Evolutionary conservation across 2,888 invertebrate genomes (phyloP).

Genomic region (Magallana nippona): DNA sequence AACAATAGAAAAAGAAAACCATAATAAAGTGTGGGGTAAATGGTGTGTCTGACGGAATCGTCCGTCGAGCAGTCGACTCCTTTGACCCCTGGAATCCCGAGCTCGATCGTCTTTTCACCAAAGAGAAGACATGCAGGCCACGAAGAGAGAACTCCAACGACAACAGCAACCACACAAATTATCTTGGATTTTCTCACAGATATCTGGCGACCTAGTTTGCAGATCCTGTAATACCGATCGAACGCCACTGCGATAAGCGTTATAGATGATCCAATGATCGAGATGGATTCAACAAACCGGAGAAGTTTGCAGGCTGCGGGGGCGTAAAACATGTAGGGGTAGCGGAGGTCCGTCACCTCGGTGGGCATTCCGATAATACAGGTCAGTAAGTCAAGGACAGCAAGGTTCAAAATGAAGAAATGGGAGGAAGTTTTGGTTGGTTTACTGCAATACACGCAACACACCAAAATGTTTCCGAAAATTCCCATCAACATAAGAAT

Average conservation of each 20-base stretch:
- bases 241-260: conserved; percentile 72
- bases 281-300: conserved; percentile 70
- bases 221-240: conserved; percentile 72
- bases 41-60: conserved; percentile 67
- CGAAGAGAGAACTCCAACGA: conserved; percentile 67
- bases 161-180: conserved; percentile 66
- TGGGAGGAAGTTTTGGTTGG: conserved; percentile 70
- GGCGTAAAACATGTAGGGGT: conserved; percentile 73
- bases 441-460: conserved; percentile 70
- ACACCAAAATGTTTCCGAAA: conserved; percentile 71
- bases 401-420: conserved; percentile 73
- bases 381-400: conserved; percentile 73
- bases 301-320: conserved; percentile 73
- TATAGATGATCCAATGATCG: conserved; percentile 73
- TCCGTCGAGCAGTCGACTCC: conserved; percentile 74
- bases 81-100: conserved; percentile 57
- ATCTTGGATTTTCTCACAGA: conserved; percentile 65
- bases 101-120: conserved; percentile 64
- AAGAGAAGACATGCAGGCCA: conserved; percentile 73
- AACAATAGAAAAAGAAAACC: conserved; percentile 72
- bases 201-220: conserved; percentile 70
- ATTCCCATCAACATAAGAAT: conserved; percentile 69
- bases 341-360: conserved; percentile 73
- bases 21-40: conserved; percentile 72
- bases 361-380: conserved; percentile 75